Evolutionary conservation across 2,113 vertebrate species (phyloP).

Genomic region (Poecile atricapillus): DNA sequence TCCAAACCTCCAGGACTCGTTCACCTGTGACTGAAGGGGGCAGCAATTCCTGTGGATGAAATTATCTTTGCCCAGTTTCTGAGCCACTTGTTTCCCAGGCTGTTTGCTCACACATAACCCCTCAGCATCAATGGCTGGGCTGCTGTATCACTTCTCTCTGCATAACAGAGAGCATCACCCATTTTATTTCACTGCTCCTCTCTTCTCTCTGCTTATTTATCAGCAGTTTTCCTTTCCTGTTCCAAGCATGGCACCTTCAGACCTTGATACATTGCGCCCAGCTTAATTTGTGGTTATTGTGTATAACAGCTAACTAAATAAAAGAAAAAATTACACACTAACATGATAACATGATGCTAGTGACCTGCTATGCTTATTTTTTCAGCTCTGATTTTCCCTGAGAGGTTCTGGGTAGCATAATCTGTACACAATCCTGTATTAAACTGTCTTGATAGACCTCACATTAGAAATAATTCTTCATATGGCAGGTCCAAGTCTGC

Average conservation of each 20-base stretch:
- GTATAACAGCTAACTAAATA: background rate
- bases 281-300: background rate
- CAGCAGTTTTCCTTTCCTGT: background rate
- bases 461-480: background rate
- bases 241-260: background rate
- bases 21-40: background rate
- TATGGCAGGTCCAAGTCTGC: background rate
- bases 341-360: no score
- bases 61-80: background rate
- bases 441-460: background rate
- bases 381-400: background rate
- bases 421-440: background rate
- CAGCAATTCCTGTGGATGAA: background rate
- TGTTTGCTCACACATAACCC: background rate
- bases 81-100: background rate
- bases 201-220: background rate
- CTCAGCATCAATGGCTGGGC: background rate
- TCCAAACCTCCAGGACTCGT: background rate
- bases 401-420: background rate
- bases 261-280: background rate
- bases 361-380: background rate
- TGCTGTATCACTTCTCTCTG: background rate
- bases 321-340: background rate
- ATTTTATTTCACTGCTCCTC: background rate
- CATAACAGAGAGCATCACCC: background rate